Evolutionary conservation across 1,140 invertebrate species (phyloP).

Genomic region (Pachypeltis micranthus): DNA sequence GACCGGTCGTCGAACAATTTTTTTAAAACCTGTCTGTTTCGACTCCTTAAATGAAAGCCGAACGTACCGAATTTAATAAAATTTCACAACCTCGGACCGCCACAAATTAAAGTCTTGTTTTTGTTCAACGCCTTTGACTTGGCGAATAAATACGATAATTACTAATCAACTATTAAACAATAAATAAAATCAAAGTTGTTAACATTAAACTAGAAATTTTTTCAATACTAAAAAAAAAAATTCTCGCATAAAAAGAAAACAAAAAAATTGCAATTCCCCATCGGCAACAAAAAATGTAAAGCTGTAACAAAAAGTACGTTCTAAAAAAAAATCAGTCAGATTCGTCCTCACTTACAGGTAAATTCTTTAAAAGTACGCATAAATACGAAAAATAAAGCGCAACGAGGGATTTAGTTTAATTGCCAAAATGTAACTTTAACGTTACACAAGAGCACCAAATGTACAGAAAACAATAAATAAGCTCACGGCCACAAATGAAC

Average conservation of each 20-base stretch:
- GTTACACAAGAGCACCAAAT: too few relatives aligned
- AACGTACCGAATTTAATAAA: neutral
- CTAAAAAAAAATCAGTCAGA: constrained; percentile 20
- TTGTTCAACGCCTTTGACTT: too few relatives aligned
- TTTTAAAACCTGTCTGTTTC: neutral
- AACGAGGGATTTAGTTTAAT: too few relatives aligned
- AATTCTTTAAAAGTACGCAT: neutral
- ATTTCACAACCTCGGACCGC: neutral
- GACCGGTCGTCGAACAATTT: too few relatives aligned
- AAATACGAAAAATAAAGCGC: too few relatives aligned
- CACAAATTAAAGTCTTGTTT: too few relatives aligned
- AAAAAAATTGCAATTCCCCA: constrained; percentile 15
- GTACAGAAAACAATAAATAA: too few relatives aligned
- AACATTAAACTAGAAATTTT: constrained; percentile 21
- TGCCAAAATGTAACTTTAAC: too few relatives aligned
- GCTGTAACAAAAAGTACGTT: neutral
- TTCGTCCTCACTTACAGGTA: neutral
- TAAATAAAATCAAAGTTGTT: constrained; percentile 16
- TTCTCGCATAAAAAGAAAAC: constrained; percentile 11
- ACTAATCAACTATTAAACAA: too few relatives aligned
- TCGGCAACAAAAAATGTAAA: constrained; percentile 7
- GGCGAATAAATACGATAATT: too few relatives aligned
- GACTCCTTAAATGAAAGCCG: too few relatives aligned
- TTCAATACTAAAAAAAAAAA: constrained; percentile 18
- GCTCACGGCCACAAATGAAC: too few relatives aligned